Conservation (phyloP, 2,888 invertebrate genomes). For the Pediacus dermestoides region DNA sequence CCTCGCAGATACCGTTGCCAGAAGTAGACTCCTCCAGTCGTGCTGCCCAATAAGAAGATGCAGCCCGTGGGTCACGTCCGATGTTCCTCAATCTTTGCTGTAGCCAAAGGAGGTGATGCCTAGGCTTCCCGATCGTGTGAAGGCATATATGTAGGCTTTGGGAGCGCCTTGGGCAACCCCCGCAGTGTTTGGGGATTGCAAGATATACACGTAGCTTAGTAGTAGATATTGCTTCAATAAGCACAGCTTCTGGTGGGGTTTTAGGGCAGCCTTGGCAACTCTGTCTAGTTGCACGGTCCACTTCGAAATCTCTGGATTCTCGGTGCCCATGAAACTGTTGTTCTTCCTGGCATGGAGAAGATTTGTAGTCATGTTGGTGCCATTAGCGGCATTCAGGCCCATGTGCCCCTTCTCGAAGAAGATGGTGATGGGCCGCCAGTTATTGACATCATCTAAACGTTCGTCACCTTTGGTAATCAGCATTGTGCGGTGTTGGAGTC, state of each 20-base stretch:
- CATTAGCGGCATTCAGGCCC: conserved; percentile 8
- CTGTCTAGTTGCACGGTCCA: conserved; percentile 27
- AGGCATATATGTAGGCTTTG: conserved; percentile 10
- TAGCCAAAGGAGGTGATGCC: no score
- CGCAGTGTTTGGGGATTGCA: conserved; percentile 33
- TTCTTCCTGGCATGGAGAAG: not conserved
- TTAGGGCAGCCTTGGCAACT: conserved; percentile 35
- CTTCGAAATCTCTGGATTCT: conserved; percentile 13
- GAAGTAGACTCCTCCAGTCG: no score
- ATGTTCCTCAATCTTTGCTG: not conserved
- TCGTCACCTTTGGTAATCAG: conserved; percentile 8
- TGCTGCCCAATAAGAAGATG: not conserved
- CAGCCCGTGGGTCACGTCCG: not conserved
- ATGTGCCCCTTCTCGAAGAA: conserved; percentile 9
- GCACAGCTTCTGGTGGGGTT: conserved; percentile 42
- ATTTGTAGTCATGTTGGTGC: not conserved
- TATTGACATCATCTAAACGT: no score
- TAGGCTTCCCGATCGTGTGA: conserved; percentile 29
- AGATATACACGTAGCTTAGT: conserved; percentile 36
- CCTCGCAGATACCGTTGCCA: conserved; percentile 13
- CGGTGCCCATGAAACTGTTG: not conserved
- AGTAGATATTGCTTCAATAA: conserved; percentile 36
- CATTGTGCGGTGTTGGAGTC: no score
- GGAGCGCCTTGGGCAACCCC: conserved; percentile 25
- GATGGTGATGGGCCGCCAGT: not conserved